Evolutionary conservation across 1,140 invertebrate species (phyloP), one percentile per base, ranked within the genome.

Genomic region (Neodiprion lecontei): DNA sequence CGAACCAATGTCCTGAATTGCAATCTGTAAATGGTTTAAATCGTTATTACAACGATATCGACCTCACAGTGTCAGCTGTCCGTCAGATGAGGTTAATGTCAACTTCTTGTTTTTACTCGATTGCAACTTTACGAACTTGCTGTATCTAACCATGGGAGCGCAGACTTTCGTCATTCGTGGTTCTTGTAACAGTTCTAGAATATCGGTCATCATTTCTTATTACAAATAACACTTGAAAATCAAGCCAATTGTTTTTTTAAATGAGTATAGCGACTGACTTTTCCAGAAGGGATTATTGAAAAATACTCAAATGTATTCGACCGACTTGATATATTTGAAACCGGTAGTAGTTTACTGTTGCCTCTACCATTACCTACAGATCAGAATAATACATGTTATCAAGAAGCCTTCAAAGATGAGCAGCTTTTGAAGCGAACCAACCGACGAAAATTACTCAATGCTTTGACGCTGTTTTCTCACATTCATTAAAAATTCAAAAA

Each of bases 141-240:
- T 98, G 82, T 98, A 99, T 79, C 97, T 91, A 61, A 99, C 97
- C 97, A 98, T 99, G 11, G 97, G 97, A 11, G 97, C 97, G 90
- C 95, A 96, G 67, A 98, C 90, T 89, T 94, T 96, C 50, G 96
- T 79, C 89, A 87, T 84, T 91, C 87, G 65, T 83, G 87, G 77
- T 61, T 87, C 85, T 85, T 91, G 79, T 83, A 97, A 95, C 49
- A 96, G 82, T 68, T 93, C 89, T 48, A 91, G 75, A 75, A 95
- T 88, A 83, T 93, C 87, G 48, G 78, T 81, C 23, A 78, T 73
- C 83, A 86, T 86, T 74, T 73, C 80, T 69, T 61, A 40, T 5
- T 5, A 9, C 53, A 17, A 11, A 7, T 61, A 61, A 14, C 53
- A 7, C 53, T 61, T 17, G 53, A 17, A 61, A 17, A 61, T 61